Base-by-base conservation (phyloP, 2,797 vertebrate genomes). In the Tympanoctomys barrerae region DNA sequence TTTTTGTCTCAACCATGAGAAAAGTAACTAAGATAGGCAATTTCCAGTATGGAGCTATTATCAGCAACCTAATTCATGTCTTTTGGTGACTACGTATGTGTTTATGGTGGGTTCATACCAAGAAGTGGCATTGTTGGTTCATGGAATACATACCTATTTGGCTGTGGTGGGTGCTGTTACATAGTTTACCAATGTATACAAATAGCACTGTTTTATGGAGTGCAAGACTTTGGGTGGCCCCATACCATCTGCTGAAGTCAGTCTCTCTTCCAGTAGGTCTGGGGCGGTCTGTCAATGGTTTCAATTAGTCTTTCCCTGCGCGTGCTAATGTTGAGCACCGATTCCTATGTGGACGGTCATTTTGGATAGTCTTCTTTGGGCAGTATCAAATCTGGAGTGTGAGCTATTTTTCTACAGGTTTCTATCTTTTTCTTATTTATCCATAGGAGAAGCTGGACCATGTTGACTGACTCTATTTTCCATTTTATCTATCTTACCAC, bases 341-440 rank as follows among this genome's bases (percentile, higher is more conserved):
- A 64, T 83, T 83, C 26, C n/a, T 33, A 10, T 6, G 24, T 73
- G 80, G 9, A 2, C 21, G 59, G 14, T 46, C 26, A 36, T 77
- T 77, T 84, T 61, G 64, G 62, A 62, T 46, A 42, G 11, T 79
- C 31, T 36, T 7, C 86, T 57, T 70, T 68, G 61, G 22, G 9
- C 73, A 22, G 12, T 10, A 6, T 28, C n/a, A 79, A 2, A 75
- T 91, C 9, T 59, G 36, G 49, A 36, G 22, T 92, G 70, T 87
- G 89, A 46, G 28, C 42, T 80, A 7, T 87, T 73, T 89, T 73
- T 75, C 61, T 78, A 31, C n/a, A 64, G 39, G 16, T 22, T 90
- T 49, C 42, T 89, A 26, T 61, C 79, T 39, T 54, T 96, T 89
- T 80, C 83, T 81, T 85, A 94, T 0, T 36, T 31, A 86, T 91